Base-by-base conservation (phyloP, 2,888 invertebrate genomes). In the Stenolophus ochropezus region DNA sequence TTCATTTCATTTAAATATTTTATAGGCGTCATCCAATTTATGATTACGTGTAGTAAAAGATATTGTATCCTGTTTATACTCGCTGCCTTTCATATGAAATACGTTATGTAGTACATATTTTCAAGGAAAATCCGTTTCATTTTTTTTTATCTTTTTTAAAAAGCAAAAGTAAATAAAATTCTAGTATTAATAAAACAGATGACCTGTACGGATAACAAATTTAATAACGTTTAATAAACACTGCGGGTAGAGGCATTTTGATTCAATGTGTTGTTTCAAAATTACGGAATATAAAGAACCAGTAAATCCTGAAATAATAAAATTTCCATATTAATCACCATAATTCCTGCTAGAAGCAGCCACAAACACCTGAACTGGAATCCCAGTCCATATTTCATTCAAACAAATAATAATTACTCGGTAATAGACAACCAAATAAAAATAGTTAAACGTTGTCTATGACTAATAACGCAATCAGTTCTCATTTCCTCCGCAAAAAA, bases 381-480 rank as follows among this genome's bases (percentile, higher is more conserved):
- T 33, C 33, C 16, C 33, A 11, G 18, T 18, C 27, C 47, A 73
- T 73, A 73, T 73, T 23, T 75, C 75, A 53, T 75, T 27, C 16
- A 51, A 75, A 75, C 75, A 75, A 75, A 75, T 53, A 53, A 51
- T 75, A 75, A 75, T 75, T 75, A 75, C 75, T 53, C 18, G 11
- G 53, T 75, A 75, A 75, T 75, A 75, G 53, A 53, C 27, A 75
- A 75, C 25, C 53, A 27, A 51, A 75, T 75, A 75, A 51, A 75
- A 75, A 53, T 53, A 8, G 27, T 75, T 75, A 75, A 75, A 75
- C 75, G 75, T 75, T 75, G 27, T 53, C 51, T 53, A 75, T 75
- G 75, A 75, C 75, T 75, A 75, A 75, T 75, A 75, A 75, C 75
- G 75, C 75, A 75, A 75, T 75, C 27, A 75, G 53, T 75, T 75